Percentiles rank a stretch among this genome's conserved stretches.
Conservation (phyloP, 2,113 vertebrate species). For the Otolemur garnettii region DNA sequence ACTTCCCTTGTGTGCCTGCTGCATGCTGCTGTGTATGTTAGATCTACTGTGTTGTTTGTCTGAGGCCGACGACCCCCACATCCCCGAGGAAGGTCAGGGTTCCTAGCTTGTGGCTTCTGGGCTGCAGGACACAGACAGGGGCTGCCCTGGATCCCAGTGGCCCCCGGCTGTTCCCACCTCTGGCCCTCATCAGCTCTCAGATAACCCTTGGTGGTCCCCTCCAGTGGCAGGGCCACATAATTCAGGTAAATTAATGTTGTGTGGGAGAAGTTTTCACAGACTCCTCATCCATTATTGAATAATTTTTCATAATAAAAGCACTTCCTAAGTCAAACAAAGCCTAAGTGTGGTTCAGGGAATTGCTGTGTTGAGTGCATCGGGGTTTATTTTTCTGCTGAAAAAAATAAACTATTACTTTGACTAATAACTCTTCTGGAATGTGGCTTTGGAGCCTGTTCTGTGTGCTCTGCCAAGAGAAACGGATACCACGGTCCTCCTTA, state of each 20-base stretch:
- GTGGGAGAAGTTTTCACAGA: conserved; percentile 85
- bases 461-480: conserved; percentile 89
- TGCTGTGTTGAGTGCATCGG: conserved; percentile 87
- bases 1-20: accelerated
- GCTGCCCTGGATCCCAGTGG: background rate
- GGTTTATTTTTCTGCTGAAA: conserved; percentile 95
- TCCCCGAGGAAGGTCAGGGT: background rate
- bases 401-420: conserved; percentile 97
- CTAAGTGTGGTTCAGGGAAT: conserved; percentile 87
- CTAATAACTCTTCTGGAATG: conserved; percentile 96
- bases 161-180: conserved; percentile 35
- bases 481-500: conserved; percentile 85
- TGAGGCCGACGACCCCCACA: background rate
- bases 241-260: conserved; percentile 84
- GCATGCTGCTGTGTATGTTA: accelerated
- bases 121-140: background rate
- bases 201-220: conserved; percentile 89
- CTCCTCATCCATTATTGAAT: conserved; percentile 91
- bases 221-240: conserved; percentile 86
- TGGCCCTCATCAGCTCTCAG: conserved; percentile 49
- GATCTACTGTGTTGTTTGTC: background rate
- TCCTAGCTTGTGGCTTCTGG: background rate
- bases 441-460: conserved; percentile 87
- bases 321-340: conserved; percentile 95
- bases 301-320: conserved; percentile 93